phyloP scores from a whole-genome alignment of 2,888 invertebrate species.

The Perdita meconis region DNA sequence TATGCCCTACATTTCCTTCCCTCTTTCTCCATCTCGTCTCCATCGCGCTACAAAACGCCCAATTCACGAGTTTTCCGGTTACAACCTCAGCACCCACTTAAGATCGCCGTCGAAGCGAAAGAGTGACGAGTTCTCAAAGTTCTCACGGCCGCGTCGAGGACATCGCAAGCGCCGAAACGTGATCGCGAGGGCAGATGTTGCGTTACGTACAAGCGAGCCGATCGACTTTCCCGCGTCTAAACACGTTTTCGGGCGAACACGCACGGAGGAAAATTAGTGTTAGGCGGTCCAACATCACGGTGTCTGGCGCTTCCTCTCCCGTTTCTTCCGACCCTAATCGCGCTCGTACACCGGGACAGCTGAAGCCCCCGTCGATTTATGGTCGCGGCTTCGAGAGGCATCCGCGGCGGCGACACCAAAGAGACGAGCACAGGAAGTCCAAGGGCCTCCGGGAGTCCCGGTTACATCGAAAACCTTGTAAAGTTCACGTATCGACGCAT shows the following conservation, averaged over 20 bases:
- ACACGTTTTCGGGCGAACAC: neutral
- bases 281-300: too few species aligned
- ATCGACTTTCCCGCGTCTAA: slow-evolving; percentile 1
- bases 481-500: slow-evolving; percentile 26
- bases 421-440: slow-evolving; percentile 32
- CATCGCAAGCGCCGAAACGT: neutral
- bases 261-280: neutral
- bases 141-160: neutral
- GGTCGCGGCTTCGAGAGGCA: slow-evolving; percentile 26
- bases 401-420: slow-evolving; percentile 42
- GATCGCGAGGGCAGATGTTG: slow-evolving; percentile 21
- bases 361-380: slow-evolving; percentile 60
- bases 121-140: too few species aligned
- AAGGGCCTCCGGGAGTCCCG: slow-evolving; percentile 16
- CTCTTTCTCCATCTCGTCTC: too few species aligned
- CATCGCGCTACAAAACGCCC: too few species aligned
- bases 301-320: neutral
- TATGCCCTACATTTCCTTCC: too few species aligned
- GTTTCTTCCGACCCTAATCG: slow-evolving; percentile 12
- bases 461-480: slow-evolving; percentile 50
- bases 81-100: too few species aligned
- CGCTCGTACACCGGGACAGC: slow-evolving; percentile 47
- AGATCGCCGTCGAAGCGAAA: neutral
- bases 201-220: neutral
- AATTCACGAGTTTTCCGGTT: neutral